A percentile compares a stretch with the other conserved stretches of the same genome.
phyloP scores from a whole-genome alignment of 2,113 vertebrate genomes.

The Alexandromys fortis region DNA sequence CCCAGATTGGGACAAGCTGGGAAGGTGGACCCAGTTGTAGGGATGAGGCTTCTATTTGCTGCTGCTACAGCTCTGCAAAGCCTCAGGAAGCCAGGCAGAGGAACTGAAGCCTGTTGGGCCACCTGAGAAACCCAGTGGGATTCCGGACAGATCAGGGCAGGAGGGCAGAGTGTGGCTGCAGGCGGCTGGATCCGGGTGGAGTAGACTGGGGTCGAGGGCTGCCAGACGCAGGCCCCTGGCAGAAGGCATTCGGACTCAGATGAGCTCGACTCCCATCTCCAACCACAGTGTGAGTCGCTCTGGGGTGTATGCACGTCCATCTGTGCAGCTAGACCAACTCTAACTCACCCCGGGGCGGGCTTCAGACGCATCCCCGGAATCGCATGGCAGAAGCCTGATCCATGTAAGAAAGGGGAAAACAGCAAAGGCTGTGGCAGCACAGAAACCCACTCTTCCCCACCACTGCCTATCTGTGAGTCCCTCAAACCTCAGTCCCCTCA shows the following conservation, averaged over 20 bases:
- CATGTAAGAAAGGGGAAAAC: not conserved
- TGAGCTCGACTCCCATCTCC: not conserved
- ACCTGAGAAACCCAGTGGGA: not conserved
- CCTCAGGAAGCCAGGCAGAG: not conserved
- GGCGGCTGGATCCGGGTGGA: not conserved
- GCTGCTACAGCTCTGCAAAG: not conserved
- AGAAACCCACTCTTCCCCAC: not conserved
- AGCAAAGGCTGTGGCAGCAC: not conserved
- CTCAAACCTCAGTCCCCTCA: conserved; percentile 16
- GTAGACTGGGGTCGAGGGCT: not conserved
- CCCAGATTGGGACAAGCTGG: not conserved
- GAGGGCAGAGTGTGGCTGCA: not conserved
- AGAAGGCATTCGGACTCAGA: not conserved
- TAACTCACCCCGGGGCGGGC: not conserved
- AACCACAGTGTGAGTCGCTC: not conserved
- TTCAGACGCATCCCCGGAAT: not conserved
- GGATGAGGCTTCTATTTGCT: not conserved
- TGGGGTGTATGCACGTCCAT: too few species aligned
- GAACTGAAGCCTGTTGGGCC: not conserved
- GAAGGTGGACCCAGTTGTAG: not conserved
- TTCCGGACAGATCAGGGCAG: not conserved
- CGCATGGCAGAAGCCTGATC: not conserved
- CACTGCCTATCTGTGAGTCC: not conserved
- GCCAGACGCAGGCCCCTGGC: not conserved
- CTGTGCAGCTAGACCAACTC: not conserved